These are phyloP conservation scores for Hippocampus barbouri DNA, from an alignment of 2,113 vertebrate genomes.

Conservation along the genomic window DNA sequence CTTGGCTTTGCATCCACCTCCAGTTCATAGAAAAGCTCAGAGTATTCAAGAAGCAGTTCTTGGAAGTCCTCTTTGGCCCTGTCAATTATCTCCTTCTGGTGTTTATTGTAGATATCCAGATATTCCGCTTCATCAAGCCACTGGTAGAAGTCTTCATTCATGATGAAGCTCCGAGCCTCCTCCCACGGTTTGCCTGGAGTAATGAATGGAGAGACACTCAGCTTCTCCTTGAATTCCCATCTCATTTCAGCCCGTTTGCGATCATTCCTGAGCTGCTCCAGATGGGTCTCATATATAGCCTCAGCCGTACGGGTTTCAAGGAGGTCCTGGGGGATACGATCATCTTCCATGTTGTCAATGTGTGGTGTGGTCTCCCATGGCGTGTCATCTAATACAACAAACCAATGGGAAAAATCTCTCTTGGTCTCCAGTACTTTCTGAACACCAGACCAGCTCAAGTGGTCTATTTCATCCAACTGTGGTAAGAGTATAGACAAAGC, in stretches of 20 bases:
- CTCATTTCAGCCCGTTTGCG: conserved; percentile 85
- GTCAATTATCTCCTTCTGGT: conserved; percentile 96
- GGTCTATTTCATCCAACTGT: conserved; percentile 87
- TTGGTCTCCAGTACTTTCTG: conserved; percentile 89
- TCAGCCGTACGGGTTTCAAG: conserved; percentile 82
- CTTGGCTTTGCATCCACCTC: conserved; percentile 96
- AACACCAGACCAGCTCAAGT: conserved; percentile 80
- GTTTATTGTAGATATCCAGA: conserved; percentile 89
- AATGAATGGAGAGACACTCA: conserved; percentile 86
- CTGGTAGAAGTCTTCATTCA: conserved; percentile 93
- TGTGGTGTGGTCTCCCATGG: conserved; percentile 90
- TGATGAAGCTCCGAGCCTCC: conserved; percentile 93
- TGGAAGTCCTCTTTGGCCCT: conserved; percentile 95
- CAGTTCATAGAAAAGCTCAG: conserved; percentile 95
- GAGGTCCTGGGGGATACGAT: conserved; percentile 90
- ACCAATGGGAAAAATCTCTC: conserved; percentile 87
- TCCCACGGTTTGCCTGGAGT: conserved; percentile 96
- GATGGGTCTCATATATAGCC: conserved; percentile 79
- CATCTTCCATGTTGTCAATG: conserved; percentile 81
- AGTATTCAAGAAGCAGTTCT: conserved; percentile 93
- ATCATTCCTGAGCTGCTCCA: conserved; percentile 85
- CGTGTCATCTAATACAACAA: conserved; percentile 89
- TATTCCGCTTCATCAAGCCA: conserved; percentile 90
- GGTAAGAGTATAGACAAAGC: conserved; percentile 83
- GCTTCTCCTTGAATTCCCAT: conserved; percentile 84